Conservation (phyloP, 2,888 invertebrate genomes). For the Ophion ellenae region DNA sequence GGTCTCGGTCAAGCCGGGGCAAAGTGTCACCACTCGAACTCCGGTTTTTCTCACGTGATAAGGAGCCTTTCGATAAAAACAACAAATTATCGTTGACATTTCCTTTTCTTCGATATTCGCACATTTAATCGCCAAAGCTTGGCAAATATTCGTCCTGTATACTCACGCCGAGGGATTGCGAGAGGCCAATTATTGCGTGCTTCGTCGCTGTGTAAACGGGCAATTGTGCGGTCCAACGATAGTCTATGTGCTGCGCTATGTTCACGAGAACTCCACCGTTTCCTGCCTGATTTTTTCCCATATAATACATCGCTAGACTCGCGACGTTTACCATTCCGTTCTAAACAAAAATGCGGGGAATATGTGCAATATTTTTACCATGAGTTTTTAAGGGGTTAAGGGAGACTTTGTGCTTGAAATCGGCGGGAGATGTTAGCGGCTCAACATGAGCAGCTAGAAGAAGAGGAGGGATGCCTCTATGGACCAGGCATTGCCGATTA, state of each 20-base stretch:
- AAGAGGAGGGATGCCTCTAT: no score
- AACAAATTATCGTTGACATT: background rate
- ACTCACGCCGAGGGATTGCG: conserved; percentile 77
- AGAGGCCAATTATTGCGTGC: conserved; percentile 80
- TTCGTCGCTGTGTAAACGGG: conserved; percentile 82
- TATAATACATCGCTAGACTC: conserved; percentile 81
- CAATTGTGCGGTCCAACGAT: conserved; percentile 74
- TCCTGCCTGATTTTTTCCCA: conserved; percentile 82
- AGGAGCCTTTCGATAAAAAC: conserved; percentile 72
- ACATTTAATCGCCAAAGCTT: background rate
- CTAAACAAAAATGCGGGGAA: conserved; percentile 64
- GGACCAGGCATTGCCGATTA: no score
- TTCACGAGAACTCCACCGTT: conserved; percentile 84
- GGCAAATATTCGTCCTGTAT: background rate
- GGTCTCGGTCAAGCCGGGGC: conserved; percentile 83
- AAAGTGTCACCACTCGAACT: conserved; percentile 81
- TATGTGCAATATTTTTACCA: background rate
- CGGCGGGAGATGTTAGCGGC: no score
- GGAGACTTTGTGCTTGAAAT: no score
- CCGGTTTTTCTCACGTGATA: conserved; percentile 79
- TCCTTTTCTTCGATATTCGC: background rate
- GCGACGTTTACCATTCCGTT: conserved; percentile 79
- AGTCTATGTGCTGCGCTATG: conserved; percentile 84
- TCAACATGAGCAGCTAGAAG: no score
- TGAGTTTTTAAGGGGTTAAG: background rate